Conservation (phyloP, 2,113 vertebrate species). For the Trochalopteron elliotii region DNA sequence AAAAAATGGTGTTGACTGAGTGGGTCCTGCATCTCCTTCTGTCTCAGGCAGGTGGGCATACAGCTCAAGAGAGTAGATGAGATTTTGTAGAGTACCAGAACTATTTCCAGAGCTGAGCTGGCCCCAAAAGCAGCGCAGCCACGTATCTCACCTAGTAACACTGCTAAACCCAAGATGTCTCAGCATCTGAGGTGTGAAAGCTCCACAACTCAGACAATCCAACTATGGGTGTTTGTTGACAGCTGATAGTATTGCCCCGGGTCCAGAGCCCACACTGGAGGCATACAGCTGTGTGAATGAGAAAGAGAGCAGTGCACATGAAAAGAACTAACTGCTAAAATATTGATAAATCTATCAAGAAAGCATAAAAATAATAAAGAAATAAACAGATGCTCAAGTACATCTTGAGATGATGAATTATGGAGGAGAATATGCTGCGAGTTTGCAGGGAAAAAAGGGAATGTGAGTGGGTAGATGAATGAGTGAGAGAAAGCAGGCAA, state of each 20-base stretch:
- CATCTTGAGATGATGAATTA: constrained; percentile 75
- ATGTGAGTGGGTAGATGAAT: constrained; percentile 25
- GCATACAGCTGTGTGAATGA: not conserved
- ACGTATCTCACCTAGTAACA: constrained; percentile 30
- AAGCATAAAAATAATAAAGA: constrained; percentile 75
- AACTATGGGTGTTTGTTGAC: not conserved
- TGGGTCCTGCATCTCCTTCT: not conserved
- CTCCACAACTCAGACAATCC: not conserved
- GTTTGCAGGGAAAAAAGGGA: constrained; percentile 3
- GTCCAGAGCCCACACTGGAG: not conserved
- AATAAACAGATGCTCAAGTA: constrained; percentile 78
- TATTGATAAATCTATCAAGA: constrained; percentile 77
- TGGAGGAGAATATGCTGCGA: constrained; percentile 55
- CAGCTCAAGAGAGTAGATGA: not conserved
- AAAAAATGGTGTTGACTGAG: not conserved
- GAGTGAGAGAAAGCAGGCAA: not conserved
- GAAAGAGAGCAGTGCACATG: constrained; percentile 53
- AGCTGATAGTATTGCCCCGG: not conserved
- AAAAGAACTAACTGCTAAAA: constrained; percentile 74
- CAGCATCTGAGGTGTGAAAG: not conserved
- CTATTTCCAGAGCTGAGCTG: constrained; percentile 31
- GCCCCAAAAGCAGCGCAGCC: not conserved
- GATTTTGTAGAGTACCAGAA: not conserved
- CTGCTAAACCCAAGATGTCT: constrained; percentile 24
- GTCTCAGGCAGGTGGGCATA: not conserved